A percentile compares a stretch with the other conserved stretches of the same genome.
Conservation (phyloP, 2,113 vertebrate species). For the Silurus asotus region DNA sequence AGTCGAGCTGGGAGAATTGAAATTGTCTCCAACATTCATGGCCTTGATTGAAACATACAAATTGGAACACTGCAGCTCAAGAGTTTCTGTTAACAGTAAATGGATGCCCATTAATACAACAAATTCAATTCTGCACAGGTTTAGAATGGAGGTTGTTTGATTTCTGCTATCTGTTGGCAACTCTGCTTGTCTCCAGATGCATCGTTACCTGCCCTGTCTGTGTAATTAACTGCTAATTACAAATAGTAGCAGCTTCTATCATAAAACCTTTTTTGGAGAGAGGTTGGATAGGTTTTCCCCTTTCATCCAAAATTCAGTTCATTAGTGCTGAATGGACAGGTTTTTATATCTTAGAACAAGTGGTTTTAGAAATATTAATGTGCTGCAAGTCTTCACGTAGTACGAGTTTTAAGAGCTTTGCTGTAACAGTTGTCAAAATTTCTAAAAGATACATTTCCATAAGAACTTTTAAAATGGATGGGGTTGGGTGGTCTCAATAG, state of each 20-base stretch:
- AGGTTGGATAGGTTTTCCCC: not conserved
- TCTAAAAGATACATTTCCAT: not conserved
- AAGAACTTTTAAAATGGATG: not conserved
- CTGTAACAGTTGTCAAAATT: not conserved
- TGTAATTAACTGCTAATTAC: conserved; percentile 88
- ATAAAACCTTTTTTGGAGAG: conserved; percentile 43
- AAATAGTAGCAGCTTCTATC: conserved; percentile 77
- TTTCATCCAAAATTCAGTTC: not conserved
- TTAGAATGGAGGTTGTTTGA: conserved; percentile 4
- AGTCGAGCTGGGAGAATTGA: conserved; percentile 30
- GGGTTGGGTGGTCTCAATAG: not conserved
- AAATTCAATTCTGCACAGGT: conserved; percentile 7
- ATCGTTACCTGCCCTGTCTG: conserved; percentile 75
- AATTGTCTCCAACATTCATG: conserved; percentile 5
- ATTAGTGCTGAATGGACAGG: not conserved
- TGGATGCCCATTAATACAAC: conserved; percentile 53
- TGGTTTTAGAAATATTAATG: not conserved
- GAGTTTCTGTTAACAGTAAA: conserved; percentile 37
- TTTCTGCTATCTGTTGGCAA: conserved; percentile 26
- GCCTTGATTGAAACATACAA: conserved; percentile 19
- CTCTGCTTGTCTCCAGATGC: conserved; percentile 24
- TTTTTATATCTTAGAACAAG: not conserved
- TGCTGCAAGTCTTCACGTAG: not conserved
- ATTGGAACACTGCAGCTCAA: conserved; percentile 20
- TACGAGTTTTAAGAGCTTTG: too few relatives aligned